Evolutionary conservation across 1,140 invertebrate species (phyloP), one percentile per base, ranked within the genome.

Genomic region (Rhopalosiphum maidis): DNA sequence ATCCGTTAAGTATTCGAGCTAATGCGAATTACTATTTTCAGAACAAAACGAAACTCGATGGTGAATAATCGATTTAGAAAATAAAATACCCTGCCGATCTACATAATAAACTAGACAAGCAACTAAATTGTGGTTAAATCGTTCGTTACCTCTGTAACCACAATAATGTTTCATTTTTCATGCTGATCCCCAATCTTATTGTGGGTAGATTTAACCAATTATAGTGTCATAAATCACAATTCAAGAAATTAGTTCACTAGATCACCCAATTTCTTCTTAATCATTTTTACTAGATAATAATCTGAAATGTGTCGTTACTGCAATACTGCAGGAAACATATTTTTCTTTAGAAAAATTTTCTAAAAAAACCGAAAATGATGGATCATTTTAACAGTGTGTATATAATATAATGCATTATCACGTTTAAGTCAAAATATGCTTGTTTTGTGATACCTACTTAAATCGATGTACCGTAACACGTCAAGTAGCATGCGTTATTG

Each of bases 91-190:
- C 37, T 46, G 51, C 54, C 8, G 23, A 30, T n/a, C 23, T 37
- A n/a, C 37, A 60, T 0, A 46, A 46, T 30, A 35, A 30, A 90
- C 55, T 18, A 68, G 37, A 90, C 37, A 90, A 90, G 1, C 37
- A 30, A 18, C 23, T 43, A 46, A 41, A 60, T 68, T 90, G 89
- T 15, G 89, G 89, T 90, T 90, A 68, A 90, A 90, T n/a, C 54
- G 25, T 68, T 68, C 1, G 41, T 90, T 60, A 60, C 54, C 89
- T 8, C 55, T 90, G 15, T 22, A 9, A 90, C 89, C 89, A 68
- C 89, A 68, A 90, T 43, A 37, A 68, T 89, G n/a, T 37, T 90
- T 90, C 55, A 60, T 90, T 90, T 90, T 25, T 90, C 37, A 68
- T 43, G 54, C 37, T 90, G 55, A 22, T 90, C 55, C 15, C 25